Evolutionary conservation across 2,888 invertebrate species (phyloP), one percentile per base, ranked within the genome.

Genomic region (Conus canariensis): DNA sequence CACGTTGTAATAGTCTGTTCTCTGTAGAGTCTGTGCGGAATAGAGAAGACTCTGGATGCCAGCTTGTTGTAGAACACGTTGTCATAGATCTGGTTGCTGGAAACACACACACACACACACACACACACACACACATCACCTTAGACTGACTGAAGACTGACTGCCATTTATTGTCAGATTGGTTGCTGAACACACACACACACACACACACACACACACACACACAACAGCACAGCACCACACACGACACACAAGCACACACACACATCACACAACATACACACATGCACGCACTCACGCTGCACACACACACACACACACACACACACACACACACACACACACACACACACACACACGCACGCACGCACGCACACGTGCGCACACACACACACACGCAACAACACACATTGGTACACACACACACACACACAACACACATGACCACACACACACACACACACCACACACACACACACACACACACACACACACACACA

Each of bases 21-120:
- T 90, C n/a, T 74, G 85, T 6, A 90, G 6, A 56, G 30, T 19
- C 82, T 60, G n/a, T 14, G 60, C 56, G n/a, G 30, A 30, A 56
- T 58, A 30, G 77, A 90, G 12, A 64, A 56, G n/a, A 90, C 85
- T 16, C 74, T 45, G 14, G 82, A 25, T 10, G 16, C 90, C 3
- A 12, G 25, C 80, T 30, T 64, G 83, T 90, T 82, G 80, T 88
- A 90, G 59, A 90, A 87, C 60, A 90, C 74, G 80, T 91, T 91
- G 16, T 88, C 45, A 25, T 90, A 90, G 85, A 91, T 91, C 85
- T 91, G 90, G n/a, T 91, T 91, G 6, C 77, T 80, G 59, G 16
- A 4, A 30, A n/a, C 87, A 56, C 87, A 70, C 70, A 70, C 45
- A 70, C 70, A 67, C 87, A 87, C 67, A n/a, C 87, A 87, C 67